Conservation (phyloP, 2,797 vertebrate species). For the Tinamus major region DNA sequence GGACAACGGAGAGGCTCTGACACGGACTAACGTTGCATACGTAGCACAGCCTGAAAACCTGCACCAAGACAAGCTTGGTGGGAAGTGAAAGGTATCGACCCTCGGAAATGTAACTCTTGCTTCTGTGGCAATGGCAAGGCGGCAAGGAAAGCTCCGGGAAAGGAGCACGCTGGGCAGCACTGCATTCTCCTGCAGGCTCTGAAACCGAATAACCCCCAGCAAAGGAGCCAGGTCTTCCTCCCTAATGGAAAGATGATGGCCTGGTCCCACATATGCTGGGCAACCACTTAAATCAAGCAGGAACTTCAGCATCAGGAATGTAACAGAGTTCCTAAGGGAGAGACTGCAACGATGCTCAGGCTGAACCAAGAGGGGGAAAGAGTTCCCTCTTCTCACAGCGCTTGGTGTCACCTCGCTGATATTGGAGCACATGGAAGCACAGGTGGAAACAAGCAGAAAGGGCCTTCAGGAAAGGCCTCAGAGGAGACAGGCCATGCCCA, state of each 20-base stretch:
- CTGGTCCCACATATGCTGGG: neutral
- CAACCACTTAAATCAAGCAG: neutral
- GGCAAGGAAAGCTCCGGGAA: constrained; percentile 11
- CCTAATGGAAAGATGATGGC: neutral
- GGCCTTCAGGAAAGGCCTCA: neutral
- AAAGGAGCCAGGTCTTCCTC: neutral
- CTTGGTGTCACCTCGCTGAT: neutral
- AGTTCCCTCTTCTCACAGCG: neutral
- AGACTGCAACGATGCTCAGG: neutral
- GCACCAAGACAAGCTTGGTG: neutral
- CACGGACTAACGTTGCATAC: neutral
- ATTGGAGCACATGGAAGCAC: neutral
- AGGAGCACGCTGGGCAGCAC: neutral
- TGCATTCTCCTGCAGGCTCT: neutral
- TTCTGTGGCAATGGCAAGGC: neutral
- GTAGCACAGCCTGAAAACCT: neutral
- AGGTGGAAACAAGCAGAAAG: neutral
- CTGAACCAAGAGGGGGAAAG: neutral
- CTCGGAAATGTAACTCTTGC: neutral
- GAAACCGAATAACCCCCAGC: neutral
- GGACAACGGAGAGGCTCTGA: neutral
- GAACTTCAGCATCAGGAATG: neutral
- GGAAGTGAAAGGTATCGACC: neutral
- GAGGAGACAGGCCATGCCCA: neutral
- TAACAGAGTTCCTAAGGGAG: neutral